A percentile compares a stretch with the other conserved stretches of the same genome.
phyloP scores from a whole-genome alignment of 2,888 invertebrate species.

The Alloplasta piceator region DNA sequence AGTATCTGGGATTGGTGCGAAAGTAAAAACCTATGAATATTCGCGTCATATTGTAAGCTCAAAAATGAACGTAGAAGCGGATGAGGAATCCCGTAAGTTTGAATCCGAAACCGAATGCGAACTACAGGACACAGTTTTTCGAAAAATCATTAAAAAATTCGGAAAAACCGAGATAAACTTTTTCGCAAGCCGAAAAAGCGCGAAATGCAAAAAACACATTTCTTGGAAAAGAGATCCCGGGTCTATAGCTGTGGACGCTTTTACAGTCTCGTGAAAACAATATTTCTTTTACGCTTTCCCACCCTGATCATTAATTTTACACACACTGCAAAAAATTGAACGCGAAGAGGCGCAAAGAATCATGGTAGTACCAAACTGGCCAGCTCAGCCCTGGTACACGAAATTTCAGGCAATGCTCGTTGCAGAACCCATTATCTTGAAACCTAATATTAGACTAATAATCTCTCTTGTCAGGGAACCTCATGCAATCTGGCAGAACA shows the following conservation, averaged over 20 bases:
- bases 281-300: constrained; percentile 56
- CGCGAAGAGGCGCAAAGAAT: constrained; percentile 34
- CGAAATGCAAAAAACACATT: constrained; percentile 68
- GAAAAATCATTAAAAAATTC: constrained; percentile 15
- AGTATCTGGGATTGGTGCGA: constrained; percentile 61
- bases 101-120: constrained; percentile 48
- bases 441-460: constrained; percentile 49
- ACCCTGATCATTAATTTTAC: constrained; percentile 44
- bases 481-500: no score
- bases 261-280: constrained; percentile 57
- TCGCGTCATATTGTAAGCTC: constrained; percentile 44
- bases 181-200: constrained; percentile 69
- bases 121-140: constrained; percentile 31
- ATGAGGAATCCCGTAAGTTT: constrained; percentile 38
- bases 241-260: constrained; percentile 66
- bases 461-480: constrained; percentile 41
- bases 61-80: constrained; percentile 47
- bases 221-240: constrained; percentile 69
- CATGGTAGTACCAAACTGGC: constrained; percentile 55
- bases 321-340: constrained; percentile 52
- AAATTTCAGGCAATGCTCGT: no score
- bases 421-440: constrained; percentile 4
- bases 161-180: constrained; percentile 66
- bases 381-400: no score
- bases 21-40: constrained; percentile 39